A percentile compares a stretch with the other conserved stretches of the same genome.
These are phyloP conservation scores for Coracopsis vasa DNA, from an alignment of 2,113 vertebrate species.

Conservation along the genomic window DNA sequence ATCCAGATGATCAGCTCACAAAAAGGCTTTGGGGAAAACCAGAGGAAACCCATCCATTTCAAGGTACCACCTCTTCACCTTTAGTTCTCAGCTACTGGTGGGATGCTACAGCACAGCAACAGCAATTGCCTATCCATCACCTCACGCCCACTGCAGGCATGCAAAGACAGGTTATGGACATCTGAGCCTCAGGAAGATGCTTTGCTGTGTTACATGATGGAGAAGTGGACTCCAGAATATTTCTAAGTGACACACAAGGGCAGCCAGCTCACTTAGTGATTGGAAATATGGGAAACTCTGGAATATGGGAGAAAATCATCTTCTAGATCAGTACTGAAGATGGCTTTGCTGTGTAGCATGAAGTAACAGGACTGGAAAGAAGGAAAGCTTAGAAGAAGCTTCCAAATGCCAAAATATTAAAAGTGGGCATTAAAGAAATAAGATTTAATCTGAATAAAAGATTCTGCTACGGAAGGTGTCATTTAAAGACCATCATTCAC, in stretches of 20 bases:
- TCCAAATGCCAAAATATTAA: neutral
- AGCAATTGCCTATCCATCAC: neutral
- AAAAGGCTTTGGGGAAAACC: neutral
- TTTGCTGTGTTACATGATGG: accelerated
- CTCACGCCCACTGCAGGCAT: neutral
- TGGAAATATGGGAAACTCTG: neutral
- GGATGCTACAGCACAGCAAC: neutral
- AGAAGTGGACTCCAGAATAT: neutral
- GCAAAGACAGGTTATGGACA: neutral
- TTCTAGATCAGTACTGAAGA: neutral
- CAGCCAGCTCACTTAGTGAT: neutral
- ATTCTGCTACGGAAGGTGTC: neutral
- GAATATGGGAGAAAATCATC: neutral
- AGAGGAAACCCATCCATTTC: neutral
- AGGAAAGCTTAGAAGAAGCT: neutral
- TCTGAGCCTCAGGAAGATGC: neutral
- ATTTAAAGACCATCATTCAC: neutral
- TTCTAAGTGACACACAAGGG: neutral
- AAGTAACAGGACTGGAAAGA: neutral
- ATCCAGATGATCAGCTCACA: neutral
- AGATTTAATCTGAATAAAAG: neutral
- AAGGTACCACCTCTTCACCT: neutral
- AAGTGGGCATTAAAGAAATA: neutral
- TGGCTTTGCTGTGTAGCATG: neutral
- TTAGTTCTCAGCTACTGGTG: neutral